These are phyloP conservation scores for Pissodes strobi DNA, from an alignment of 1,140 invertebrate species.

Conservation along the genomic window DNA sequence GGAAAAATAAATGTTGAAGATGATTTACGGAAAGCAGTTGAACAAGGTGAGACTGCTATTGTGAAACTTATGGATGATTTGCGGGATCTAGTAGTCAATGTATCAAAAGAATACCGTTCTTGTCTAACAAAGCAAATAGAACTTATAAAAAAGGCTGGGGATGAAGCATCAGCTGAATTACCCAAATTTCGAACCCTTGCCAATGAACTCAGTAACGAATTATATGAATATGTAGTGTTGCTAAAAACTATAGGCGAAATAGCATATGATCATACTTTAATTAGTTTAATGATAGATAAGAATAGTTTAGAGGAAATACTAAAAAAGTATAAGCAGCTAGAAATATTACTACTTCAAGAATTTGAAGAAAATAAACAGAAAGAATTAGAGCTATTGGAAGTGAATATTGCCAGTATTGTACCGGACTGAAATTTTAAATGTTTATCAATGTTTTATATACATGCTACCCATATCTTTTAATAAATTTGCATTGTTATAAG, in stretches of 20 bases:
- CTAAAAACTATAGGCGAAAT: slow-evolving; percentile 46
- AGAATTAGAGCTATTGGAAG: slow-evolving; percentile 42
- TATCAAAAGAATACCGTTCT: slow-evolving; percentile 46
- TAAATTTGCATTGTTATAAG: too few species aligned
- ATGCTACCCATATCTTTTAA: too few species aligned
- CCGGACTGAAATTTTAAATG: too few species aligned
- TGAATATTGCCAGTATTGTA: slow-evolving; percentile 37
- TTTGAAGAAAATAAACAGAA: slow-evolving; percentile 40
- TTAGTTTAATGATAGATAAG: slow-evolving; percentile 22
- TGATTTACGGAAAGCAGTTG: slow-evolving; percentile 37
- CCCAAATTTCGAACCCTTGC: slow-evolving; percentile 44
- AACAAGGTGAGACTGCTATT: slow-evolving; percentile 43
- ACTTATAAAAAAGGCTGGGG: slow-evolving; percentile 39
- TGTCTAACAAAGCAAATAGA: slow-evolving; percentile 50
- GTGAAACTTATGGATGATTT: slow-evolving; percentile 45
- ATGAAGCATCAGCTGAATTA: slow-evolving; percentile 48
- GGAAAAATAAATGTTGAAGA: slow-evolving; percentile 36
- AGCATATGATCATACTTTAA: slow-evolving; percentile 37
- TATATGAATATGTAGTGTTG: slow-evolving; percentile 45
- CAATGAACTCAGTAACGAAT: slow-evolving; percentile 44
- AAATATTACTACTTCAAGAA: slow-evolving; percentile 39
- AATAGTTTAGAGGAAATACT: slow-evolving; percentile 23
- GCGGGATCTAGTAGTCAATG: slow-evolving; percentile 39
- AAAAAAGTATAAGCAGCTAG: slow-evolving; percentile 37
- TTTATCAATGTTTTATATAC: too few species aligned